Evolutionary conservation across 2,888 invertebrate genomes (phyloP), one percentile per base, ranked within the genome.

Genomic region (Synergus umbraculus): DNA sequence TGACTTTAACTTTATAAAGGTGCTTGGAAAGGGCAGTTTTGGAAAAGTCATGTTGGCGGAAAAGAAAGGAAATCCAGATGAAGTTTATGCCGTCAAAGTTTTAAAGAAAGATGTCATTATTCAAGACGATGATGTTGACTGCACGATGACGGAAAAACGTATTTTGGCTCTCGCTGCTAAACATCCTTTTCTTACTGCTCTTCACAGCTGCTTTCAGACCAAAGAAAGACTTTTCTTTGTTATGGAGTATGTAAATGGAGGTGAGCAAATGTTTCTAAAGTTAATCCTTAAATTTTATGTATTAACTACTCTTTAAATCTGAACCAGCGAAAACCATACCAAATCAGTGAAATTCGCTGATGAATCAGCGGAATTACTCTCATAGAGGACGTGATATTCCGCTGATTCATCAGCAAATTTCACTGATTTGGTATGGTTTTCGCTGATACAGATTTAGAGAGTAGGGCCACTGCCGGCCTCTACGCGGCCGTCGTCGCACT

Each of bases 191-290:
- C 95, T 99, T 84, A 99, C 99, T 84, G 98, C 98, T 88, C 95
- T 99, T 89, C 97, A 98, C 94, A 98, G 97, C 91, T 98, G 98
- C 93, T 99, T 98, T 94, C 99, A 99, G 93, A 99, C 99, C 79
- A 95, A 96, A 93, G 98, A 98, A 92, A 96, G 98, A 13, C 94
- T 99, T 85, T 99, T 99, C 94, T 99, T 99, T 93, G 98, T 99
- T 85, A 99, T 99, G 99, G 99, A 99, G 93, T 99, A 99, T 93
- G 99, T 99, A 78, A 98, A 99, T 93, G 99, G 99, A 86, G 99
- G 92, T 91, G 84, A 81, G 73, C 65, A 44, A 2, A 63, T 44
- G 37, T 37, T 37, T 37, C 37, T 5, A 37, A 37, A 37, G 5
- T 37, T 37, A 37, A 37, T 37, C 5, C 22, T 10, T 8, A 12